Evolutionary conservation across 2,888 invertebrate species (phyloP), one percentile per base, ranked within the genome.

Genomic region (Colostygia pectinataria): DNA sequence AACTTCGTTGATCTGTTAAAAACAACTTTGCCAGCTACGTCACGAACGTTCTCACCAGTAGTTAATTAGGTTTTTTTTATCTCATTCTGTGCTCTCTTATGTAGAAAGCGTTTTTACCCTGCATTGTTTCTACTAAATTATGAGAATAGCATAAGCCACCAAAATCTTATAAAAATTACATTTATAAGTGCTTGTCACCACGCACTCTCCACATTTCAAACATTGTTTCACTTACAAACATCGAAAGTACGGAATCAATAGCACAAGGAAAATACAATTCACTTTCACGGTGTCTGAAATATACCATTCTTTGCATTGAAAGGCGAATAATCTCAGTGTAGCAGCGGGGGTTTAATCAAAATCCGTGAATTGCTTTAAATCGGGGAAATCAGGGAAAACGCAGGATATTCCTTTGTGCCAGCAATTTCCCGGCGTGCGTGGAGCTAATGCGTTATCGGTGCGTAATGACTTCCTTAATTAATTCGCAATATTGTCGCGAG

Each of bases 401-500:
- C 84, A 86, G 90, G 90, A 88, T 86, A 89, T 86, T 86, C 84
- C 85, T 80, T 89, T 90, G 90, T 88, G 86, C 68, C 74, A 83
- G 79, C 82, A 86, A 88, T 89, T 90, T 89, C 83, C 86, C 80
- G 71, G 75, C 84, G 78, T 84, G 87, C 87, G 88, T 86, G 84
- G 71, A 76, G 78, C 80, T 85, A 85, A 87, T 87, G 79, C 80
- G 83, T 80, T 84, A 87, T 89, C 86, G 86, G 78, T 70, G 80
- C 77, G 86, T 89, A 89, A 90, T 89, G 83, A 89, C 89, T 90
- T 89, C 90, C 88, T 87, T 88, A 88, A 89, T 89, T 89, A 90
- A 90, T 88, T 84, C 85, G 79, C 74, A 80, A 87, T 87, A 79
- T 83, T 83, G 73, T 74, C 63, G 63, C 58, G 51, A 42, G 53